These are phyloP conservation scores for Labeo catla DNA, from an alignment of 2,113 vertebrate species.

Conservation along the genomic window DNA sequence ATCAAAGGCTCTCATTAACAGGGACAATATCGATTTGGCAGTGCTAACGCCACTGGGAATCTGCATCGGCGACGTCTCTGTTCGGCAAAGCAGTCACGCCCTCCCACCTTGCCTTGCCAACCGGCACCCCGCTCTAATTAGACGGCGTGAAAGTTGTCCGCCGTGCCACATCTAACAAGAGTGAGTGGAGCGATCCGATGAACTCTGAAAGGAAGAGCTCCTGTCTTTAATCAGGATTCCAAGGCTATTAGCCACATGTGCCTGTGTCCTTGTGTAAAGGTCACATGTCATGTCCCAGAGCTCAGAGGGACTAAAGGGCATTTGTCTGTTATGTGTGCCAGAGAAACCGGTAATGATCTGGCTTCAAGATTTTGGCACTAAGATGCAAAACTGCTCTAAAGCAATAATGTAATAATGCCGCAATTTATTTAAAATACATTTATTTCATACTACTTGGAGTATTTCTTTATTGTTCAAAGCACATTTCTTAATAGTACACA, in stretches of 20 bases:
- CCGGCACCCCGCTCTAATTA: conserved; percentile 56
- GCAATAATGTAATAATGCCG: too few species aligned
- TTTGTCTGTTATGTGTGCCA: conserved; percentile 13
- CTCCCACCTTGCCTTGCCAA: neutral
- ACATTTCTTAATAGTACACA: too few species aligned
- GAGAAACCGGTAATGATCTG: neutral
- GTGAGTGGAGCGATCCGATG: neutral
- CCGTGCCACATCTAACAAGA: conserved; percentile 8
- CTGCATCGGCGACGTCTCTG: conserved; percentile 31
- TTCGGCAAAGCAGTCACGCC: conserved; percentile 9
- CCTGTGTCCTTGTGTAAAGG: conserved; percentile 31
- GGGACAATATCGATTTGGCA: conserved; percentile 66
- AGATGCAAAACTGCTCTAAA: neutral
- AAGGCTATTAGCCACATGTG: conserved; percentile 38
- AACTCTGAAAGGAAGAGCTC: conserved; percentile 30
- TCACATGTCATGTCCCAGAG: conserved; percentile 34
- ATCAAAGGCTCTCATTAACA: conserved; percentile 68
- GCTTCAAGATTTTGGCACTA: neutral
- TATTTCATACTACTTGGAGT: too few species aligned
- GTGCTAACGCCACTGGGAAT: conserved; percentile 56
- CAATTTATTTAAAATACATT: too few species aligned
- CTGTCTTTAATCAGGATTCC: conserved; percentile 8
- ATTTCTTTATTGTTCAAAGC: too few species aligned
- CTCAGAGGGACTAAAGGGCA: conserved; percentile 24
- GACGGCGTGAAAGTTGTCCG: conserved; percentile 51